phyloP scores from a whole-genome alignment of 2,797 vertebrate genomes.

The Botia almorhae region DNA sequence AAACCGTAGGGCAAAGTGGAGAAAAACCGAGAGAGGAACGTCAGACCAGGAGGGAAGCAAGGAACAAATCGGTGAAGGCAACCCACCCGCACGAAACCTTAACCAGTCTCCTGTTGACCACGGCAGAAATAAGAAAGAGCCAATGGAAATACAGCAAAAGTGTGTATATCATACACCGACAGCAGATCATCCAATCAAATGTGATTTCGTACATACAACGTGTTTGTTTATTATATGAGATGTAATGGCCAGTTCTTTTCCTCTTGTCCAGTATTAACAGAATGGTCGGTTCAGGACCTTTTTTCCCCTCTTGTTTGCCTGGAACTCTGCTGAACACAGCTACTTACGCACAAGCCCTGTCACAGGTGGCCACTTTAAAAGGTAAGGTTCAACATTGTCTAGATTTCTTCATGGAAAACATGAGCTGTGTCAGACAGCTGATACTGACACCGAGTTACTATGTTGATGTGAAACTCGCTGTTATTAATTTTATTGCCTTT shows the following conservation, averaged over 20 bases:
- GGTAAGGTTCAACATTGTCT: constrained; percentile 74
- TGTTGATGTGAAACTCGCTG: background rate
- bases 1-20: constrained; percentile 98
- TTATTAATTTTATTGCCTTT: background rate
- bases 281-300: constrained; percentile 88
- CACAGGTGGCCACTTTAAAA: constrained; percentile 96
- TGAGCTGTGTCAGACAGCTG: no score
- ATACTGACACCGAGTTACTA: no score
- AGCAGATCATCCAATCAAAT: constrained; percentile 36
- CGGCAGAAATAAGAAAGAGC: constrained; percentile 90
- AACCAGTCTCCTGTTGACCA: constrained; percentile 90
- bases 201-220: background rate
- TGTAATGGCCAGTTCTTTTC: constrained; percentile 30
- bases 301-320: constrained; percentile 96
- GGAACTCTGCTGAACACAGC: constrained; percentile 95
- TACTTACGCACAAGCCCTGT: constrained; percentile 95
- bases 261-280: constrained; percentile 83
- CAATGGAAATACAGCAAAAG: constrained; percentile 93
- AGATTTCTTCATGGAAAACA: background rate
- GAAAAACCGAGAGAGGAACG: constrained; percentile 94
- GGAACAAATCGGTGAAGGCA: constrained; percentile 87
- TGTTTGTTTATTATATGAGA: background rate
- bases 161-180: constrained; percentile 60
- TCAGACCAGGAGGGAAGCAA: constrained; percentile 92
- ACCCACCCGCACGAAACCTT: constrained; percentile 85